Evolutionary conservation across 2,888 invertebrate genomes (phyloP), one percentile per base, ranked within the genome.

Genomic region (Carterocephalus palaemon): DNA sequence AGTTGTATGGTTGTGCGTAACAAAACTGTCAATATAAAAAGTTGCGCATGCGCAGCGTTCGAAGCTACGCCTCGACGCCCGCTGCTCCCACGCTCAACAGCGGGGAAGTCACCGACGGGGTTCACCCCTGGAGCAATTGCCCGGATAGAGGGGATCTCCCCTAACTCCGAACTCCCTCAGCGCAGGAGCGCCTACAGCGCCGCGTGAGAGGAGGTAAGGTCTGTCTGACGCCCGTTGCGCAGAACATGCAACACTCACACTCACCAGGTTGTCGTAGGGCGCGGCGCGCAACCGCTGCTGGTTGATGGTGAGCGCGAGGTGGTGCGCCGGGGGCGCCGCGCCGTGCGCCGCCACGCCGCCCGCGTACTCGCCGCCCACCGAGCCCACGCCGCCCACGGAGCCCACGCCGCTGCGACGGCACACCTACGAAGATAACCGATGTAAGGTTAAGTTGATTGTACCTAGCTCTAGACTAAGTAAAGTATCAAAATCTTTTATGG

Each of bases 231-330:
- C 19, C 19, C 19, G 19, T 19, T 6, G 6, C 19, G 6, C 19
- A 3, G 6, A 3, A 4, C 19, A 19, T 19, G 19, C 19, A 3
- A 4, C 19, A 4, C 19, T 19, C 4, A 41, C 6, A 54, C 62
- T 42, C 2, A 92, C 92, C 85, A 92, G 80, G 73, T 94, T 93
- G 67, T 94, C 94, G 61, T 94, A 94, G 1, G 93, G 92, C 48
- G 93, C 89, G 1, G 92, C 90, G 23, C 94, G 88, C 63, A 94
- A 91, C 16, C 94, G 85, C 79, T 94, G 97, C 80, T 96, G 96
- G 84, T 97, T 97, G 81, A 98, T 96, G 51, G 97, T 95, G 62
- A 98, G 92, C 39, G 98, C 96, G 41, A 98, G 95, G 75, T 89
- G 86, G 88, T 68, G 92, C 70, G 70, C 90, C 70, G 70, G 87